Conservation (phyloP, 1,140 invertebrate species). For the Limonius californicus region DNA sequence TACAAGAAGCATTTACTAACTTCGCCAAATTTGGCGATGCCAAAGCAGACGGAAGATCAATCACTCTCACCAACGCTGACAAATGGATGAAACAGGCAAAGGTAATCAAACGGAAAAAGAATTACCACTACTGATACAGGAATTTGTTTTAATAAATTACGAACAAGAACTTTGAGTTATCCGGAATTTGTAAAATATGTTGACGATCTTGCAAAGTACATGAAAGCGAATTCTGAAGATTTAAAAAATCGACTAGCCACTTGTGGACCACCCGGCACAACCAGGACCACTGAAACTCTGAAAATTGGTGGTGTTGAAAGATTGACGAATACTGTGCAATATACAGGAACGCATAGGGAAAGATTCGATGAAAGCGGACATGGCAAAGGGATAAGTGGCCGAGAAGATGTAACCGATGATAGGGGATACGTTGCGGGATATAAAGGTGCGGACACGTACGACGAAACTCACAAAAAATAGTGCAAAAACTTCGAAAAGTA, state of each 20-base stretch:
- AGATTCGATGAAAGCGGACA: conserved; percentile 80
- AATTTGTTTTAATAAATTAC: conserved; percentile 25
- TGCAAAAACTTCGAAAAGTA: too few relatives aligned
- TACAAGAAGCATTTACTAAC: conserved; percentile 45
- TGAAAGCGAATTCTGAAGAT: conserved; percentile 69
- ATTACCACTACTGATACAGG: too few relatives aligned
- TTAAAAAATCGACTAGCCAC: conserved; percentile 73
- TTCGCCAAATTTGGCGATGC: conserved; percentile 87
- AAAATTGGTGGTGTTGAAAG: conserved; percentile 73
- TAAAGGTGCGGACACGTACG: conserved; percentile 74
- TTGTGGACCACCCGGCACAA: conserved; percentile 71
- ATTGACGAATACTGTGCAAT: conserved; percentile 80
- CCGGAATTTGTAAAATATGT: conserved; percentile 40
- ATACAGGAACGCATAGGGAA: conserved; percentile 83
- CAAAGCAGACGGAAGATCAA: conserved; percentile 80
- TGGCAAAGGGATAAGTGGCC: conserved; percentile 76
- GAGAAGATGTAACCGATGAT: conserved; percentile 68
- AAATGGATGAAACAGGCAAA: conserved; percentile 95
- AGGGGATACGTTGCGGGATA: conserved; percentile 82
- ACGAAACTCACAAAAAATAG: too few relatives aligned
- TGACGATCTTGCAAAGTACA: conserved; percentile 75
- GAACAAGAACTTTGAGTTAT: conserved; percentile 15
- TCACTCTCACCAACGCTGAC: conserved; percentile 84
- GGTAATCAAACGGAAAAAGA: conserved; percentile 76
- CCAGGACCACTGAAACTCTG: conserved; percentile 54